phyloP scores from a whole-genome alignment of 2,113 vertebrate genomes.

The Sphyrna mokarran region DNA sequence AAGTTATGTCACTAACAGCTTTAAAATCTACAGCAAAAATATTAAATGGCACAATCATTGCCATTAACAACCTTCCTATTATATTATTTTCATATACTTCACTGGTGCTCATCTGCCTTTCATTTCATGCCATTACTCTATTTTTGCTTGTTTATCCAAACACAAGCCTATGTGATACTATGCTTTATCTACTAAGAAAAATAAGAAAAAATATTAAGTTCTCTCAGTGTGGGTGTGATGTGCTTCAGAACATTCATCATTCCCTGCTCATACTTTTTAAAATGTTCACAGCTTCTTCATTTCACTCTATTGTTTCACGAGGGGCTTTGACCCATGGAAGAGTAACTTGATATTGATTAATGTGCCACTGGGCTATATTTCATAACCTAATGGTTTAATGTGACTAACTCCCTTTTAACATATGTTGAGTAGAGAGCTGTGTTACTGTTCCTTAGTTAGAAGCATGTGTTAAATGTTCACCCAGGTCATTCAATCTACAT shows the following conservation, averaged over 20 bases:
- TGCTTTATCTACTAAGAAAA: constrained; percentile 7
- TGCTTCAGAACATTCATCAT: constrained; percentile 38
- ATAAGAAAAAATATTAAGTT: constrained; percentile 11
- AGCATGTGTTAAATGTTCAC: not conserved
- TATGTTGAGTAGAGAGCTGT: not conserved
- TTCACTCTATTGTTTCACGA: constrained; percentile 45
- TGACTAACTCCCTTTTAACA: not conserved
- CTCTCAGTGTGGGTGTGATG: constrained; percentile 30
- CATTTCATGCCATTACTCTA: not conserved
- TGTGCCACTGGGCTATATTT: constrained; percentile 10
- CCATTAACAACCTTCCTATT: not conserved
- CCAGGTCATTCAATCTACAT: not conserved
- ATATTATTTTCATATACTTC: not conserved
- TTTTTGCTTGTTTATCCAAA: not conserved
- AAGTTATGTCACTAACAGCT: not conserved
- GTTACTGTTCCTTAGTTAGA: not conserved
- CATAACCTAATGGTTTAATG: constrained; percentile 27
- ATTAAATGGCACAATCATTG: not conserved
- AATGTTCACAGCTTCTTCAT: constrained; percentile 44
- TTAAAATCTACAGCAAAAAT: not conserved
- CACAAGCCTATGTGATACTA: not conserved
- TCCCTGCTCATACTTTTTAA: constrained; percentile 38
- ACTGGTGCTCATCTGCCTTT: not conserved
- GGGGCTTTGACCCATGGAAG: not conserved
- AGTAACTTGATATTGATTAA: constrained; percentile 41